Conservation (phyloP, 2,797 vertebrate genomes). For the Ctenochaetus hawaiiensis region DNA sequence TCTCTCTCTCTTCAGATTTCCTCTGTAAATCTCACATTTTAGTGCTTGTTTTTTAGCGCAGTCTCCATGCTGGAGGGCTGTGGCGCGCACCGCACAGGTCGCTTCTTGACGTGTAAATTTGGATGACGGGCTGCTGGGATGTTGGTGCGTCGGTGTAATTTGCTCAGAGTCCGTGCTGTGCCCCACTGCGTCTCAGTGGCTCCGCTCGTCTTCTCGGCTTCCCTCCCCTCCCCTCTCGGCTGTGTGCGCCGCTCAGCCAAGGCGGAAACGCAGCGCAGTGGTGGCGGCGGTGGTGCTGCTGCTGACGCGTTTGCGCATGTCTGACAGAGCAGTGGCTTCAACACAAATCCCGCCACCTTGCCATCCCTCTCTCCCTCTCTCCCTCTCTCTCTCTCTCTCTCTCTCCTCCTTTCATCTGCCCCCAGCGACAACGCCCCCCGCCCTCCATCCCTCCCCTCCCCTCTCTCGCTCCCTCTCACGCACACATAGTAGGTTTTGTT, state of each 20-base stretch:
- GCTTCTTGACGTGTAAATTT: constrained; percentile 36
- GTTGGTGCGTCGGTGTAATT: constrained; percentile 66
- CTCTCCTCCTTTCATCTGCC: constrained; percentile 47
- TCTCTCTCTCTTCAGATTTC: constrained; percentile 40
- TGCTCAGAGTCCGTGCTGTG: constrained; percentile 74
- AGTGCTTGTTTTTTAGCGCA: constrained; percentile 69
- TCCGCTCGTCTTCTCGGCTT: constrained; percentile 63
- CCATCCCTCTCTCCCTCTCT: constrained; percentile 24
- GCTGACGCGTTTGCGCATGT: constrained; percentile 86
- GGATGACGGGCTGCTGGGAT: constrained; percentile 38
- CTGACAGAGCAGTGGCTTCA: constrained; percentile 70
- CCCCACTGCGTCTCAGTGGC: constrained; percentile 81
- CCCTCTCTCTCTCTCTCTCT: constrained; percentile 22
- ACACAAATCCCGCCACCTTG: constrained; percentile 69
- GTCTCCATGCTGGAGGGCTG: constrained; percentile 81
- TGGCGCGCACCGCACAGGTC: constrained; percentile 63
- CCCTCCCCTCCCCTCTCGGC: constrained; percentile 66
- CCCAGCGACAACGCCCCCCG: constrained; percentile 54
- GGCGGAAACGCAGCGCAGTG: constrained; percentile 82
- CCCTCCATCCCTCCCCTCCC: constrained; percentile 1
- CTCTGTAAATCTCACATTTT: constrained; percentile 83
- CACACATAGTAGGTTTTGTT: constrained; percentile 56
- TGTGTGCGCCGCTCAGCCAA: constrained; percentile 77
- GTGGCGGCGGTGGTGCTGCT: constrained; percentile 40
- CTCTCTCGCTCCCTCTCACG: constrained; percentile 31